Conservation (phyloP, 1,140 invertebrate genomes). For the Gryon sp. region DNA sequence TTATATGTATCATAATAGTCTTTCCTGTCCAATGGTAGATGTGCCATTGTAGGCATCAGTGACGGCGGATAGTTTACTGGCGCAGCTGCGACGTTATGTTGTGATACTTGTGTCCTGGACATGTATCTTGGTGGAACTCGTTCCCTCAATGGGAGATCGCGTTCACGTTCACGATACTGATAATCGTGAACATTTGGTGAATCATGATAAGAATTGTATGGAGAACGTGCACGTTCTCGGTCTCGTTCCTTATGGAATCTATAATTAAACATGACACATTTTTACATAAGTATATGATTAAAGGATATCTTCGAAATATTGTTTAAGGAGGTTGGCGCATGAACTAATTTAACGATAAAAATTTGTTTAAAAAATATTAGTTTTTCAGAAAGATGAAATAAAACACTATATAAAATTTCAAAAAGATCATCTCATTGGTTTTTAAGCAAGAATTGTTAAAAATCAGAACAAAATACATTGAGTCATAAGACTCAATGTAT, state of each 20-base stretch:
- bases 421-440: too few relatives aligned
- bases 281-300: too few relatives aligned
- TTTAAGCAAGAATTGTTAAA: too few relatives aligned
- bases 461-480: too few relatives aligned
- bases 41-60: constrained; percentile 73
- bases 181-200: constrained; percentile 73
- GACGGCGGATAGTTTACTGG: constrained; percentile 67
- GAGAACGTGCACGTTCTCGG: constrained; percentile 68
- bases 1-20: constrained; percentile 81
- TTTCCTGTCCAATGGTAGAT: constrained; percentile 78
- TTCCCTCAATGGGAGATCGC: constrained; percentile 71
- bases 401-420: too few relatives aligned
- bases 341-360: too few relatives aligned
- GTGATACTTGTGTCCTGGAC: constrained; percentile 69
- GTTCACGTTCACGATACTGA: constrained; percentile 75
- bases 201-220: constrained; percentile 74
- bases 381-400: too few relatives aligned
- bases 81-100: constrained; percentile 69
- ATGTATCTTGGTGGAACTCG: constrained; percentile 69
- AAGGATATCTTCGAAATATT: too few relatives aligned
- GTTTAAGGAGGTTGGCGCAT: too few relatives aligned
- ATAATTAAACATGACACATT: constrained; percentile 38
- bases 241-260: constrained; percentile 77
- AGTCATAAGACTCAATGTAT: too few relatives aligned
- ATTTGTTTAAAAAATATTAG: too few relatives aligned